Evolutionary conservation across 2,797 vertebrate species (phyloP).

Genomic region (Limosa lapponica): DNA sequence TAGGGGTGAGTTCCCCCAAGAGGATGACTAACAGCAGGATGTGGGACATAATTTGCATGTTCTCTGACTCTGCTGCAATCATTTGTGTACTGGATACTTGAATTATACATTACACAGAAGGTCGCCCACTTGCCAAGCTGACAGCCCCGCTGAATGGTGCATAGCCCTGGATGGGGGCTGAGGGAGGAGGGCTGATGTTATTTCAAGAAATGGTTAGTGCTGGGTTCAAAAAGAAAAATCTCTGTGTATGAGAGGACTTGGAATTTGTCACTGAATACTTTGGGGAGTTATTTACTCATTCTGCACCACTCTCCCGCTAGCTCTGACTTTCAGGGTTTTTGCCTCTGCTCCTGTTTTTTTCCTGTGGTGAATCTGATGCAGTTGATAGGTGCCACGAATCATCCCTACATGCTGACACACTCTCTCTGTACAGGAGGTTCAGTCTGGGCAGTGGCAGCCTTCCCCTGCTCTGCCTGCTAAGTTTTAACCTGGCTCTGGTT

Average conservation of each 20-base stretch:
- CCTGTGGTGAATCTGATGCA: background rate
- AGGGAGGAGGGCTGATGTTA: background rate
- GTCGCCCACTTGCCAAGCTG: constrained; percentile 46
- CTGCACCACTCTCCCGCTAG: background rate
- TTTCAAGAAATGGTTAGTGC: background rate
- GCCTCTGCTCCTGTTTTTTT: background rate
- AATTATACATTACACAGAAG: constrained; percentile 63
- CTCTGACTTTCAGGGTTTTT: background rate
- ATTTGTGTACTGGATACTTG: constrained; percentile 62
- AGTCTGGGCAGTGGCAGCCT: background rate
- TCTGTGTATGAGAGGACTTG: background rate
- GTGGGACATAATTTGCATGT: constrained; percentile 71
- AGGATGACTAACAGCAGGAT: constrained; percentile 71
- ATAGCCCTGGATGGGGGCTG: background rate
- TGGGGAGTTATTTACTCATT: background rate
- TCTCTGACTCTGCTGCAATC: constrained; percentile 65
- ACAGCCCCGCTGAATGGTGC: background rate
- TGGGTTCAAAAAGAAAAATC: background rate
- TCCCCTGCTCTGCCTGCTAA: background rate
- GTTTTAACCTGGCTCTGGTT: background rate
- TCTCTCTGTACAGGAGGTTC: background rate
- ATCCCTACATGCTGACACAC: background rate
- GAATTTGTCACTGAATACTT: background rate
- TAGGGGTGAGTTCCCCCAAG: constrained; percentile 44
- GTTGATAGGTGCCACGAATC: background rate